Percentiles rank a stretch among this genome's conserved stretches.
Evolutionary conservation across 1,140 invertebrate species (phyloP).

Genomic region (Melanaphis sacchari): DNA sequence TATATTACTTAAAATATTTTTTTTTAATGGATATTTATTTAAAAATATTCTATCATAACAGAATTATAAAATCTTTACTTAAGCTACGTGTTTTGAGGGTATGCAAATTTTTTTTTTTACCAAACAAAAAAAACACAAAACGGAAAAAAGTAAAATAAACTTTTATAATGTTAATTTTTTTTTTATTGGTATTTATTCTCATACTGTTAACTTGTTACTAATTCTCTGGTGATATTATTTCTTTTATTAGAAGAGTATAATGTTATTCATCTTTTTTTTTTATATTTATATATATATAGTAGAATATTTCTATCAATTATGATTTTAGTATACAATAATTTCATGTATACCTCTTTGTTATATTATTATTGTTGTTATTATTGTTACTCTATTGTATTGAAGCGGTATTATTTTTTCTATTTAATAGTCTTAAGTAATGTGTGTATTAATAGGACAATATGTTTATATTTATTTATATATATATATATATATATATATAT

Average conservation of each 20-base stretch:
- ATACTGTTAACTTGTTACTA: neutral
- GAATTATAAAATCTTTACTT: neutral
- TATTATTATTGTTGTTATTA: neutral
- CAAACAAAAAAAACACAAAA: neutral
- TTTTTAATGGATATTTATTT: neutral
- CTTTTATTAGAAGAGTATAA: too few relatives aligned
- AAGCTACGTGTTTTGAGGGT: neutral
- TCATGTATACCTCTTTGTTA: neutral
- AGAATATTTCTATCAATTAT: neutral
- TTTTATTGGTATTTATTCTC: neutral
- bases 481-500: neutral
- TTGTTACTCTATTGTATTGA: neutral
- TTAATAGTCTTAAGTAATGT: neutral
- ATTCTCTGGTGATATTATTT: too few relatives aligned
- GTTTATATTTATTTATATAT: too few relatives aligned
- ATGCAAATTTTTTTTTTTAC: slow-evolving; percentile 23
- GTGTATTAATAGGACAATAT: neutral
- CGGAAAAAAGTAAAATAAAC: neutral
- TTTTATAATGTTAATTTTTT: neutral
- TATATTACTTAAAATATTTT: slow-evolving; percentile 11
- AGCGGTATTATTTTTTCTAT: neutral
- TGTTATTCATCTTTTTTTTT: too few relatives aligned
- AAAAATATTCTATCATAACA: neutral
- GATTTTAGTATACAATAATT: neutral
- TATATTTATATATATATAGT: neutral